Conservation (phyloP, 2,797 vertebrate genomes). For the Tangara arthus region DNA sequence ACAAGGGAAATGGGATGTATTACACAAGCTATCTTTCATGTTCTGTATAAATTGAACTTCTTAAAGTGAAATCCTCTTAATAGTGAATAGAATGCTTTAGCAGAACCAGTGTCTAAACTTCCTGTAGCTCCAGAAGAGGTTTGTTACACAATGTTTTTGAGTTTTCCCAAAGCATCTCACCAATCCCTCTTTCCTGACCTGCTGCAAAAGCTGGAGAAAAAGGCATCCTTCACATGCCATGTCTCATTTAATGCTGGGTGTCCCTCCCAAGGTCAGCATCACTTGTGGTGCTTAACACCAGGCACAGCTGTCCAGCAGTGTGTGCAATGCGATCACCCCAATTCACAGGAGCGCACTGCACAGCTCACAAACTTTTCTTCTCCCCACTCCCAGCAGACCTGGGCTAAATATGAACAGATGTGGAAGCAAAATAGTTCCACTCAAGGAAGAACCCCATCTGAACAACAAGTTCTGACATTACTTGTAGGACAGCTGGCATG, state of each 20-base stretch:
- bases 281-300: neutral
- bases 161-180: neutral
- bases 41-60: neutral
- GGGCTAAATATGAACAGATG: neutral
- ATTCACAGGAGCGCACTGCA: neutral
- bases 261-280: neutral
- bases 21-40: neutral
- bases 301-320: neutral
- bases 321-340: neutral
- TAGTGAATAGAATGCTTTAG: neutral
- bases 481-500: neutral
- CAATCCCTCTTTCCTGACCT: neutral
- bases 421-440: neutral
- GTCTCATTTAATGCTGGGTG: neutral
- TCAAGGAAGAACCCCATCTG: neutral
- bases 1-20: accelerated
- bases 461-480: neutral
- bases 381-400: neutral
- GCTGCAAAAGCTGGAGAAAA: neutral
- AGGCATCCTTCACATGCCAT: neutral
- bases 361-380: neutral
- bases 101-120: neutral
- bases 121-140: neutral
- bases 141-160: accelerated
- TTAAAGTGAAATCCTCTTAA: neutral